Base-by-base conservation (phyloP, 2,797 vertebrate species). In the Bradypodion ventrale region DNA sequence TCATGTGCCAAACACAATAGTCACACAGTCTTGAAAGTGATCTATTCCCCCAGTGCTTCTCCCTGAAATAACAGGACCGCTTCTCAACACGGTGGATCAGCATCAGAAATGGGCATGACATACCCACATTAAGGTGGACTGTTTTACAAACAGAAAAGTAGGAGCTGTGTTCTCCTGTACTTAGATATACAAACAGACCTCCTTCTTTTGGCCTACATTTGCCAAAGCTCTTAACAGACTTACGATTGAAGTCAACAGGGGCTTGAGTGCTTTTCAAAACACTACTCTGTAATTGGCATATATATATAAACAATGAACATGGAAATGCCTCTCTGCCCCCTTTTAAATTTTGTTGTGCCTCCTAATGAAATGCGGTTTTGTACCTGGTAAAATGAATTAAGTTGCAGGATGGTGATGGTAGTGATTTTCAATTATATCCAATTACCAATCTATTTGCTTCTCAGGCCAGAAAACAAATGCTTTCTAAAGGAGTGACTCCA, bases 1-100 rank as follows among this genome's bases (percentile, higher is more conserved):
- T 93, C 88, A 60, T 85, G 80, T 87, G 88, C 89, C 90, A 92
- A 29, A 66, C 87, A 83, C 86, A 82, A 92, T 78, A 94, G 83
- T 84, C 21, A 1, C 12, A 3, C 89, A 92, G 89, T 85, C 89
- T 87, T 91, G 87, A 82, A 91, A 82, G 75, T 86, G 90, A 91
- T 91, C 89, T 87, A 91, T 87, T 75, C 91, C 63, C 65, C 52
- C 2, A 5, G 62, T 85, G 69, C 87, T 86, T 86, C 77, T 76
- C 80, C 83, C 25, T 91, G 72, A 87, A 93, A 90, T 88, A 92
- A 92, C 76, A 79, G 89, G 80, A 69, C 78, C 0, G 42, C 85
- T 87, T 86, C 80, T 84, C 70, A 92, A 79, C 90, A 83, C 87
- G 13, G 82, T 60, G 56, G 37, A 80, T 23, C 15, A 65, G 78